These are phyloP conservation scores for Nephrotoma appendiculata DNA, from an alignment of 2,888 invertebrate species.

Conservation along the genomic window DNA sequence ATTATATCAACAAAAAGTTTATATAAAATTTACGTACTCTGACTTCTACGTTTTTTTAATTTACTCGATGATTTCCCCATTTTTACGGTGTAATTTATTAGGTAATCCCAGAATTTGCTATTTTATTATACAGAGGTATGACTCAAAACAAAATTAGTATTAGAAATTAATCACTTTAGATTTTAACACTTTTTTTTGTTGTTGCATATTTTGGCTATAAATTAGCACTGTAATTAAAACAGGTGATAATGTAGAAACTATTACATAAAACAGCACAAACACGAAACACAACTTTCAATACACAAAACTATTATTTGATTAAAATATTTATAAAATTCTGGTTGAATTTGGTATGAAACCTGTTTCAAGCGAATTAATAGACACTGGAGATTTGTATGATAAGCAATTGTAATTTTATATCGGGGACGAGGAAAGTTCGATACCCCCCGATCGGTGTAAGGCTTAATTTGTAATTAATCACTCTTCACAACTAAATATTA, in stretches of 20 bases:
- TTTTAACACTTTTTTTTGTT: neutral
- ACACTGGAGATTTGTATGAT: neutral
- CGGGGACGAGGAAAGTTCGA: neutral
- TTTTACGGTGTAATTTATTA: conserved; percentile 4
- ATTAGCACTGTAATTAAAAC: neutral
- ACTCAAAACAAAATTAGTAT: neutral
- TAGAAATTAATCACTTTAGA: neutral
- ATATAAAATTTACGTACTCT: conserved; percentile 12
- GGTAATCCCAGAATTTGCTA: neutral
- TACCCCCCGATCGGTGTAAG: neutral
- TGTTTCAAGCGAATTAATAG: neutral
- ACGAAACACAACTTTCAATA: neutral
- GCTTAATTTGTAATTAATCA: neutral
- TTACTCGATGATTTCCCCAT: conserved; percentile 14
- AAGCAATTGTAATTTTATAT: neutral
- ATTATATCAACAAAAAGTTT: neutral
- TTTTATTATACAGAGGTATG: neutral
- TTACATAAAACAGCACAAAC: neutral
- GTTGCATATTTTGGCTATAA: neutral
- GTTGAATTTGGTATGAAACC: neutral
- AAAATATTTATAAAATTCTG: neutral
- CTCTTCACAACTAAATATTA: neutral
- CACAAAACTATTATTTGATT: neutral
- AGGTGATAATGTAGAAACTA: neutral
- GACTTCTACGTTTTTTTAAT: conserved; percentile 13